These are phyloP conservation scores for Lordiphosa mommai DNA, from an alignment of 1,140 invertebrate genomes.

Conservation along the genomic window DNA sequence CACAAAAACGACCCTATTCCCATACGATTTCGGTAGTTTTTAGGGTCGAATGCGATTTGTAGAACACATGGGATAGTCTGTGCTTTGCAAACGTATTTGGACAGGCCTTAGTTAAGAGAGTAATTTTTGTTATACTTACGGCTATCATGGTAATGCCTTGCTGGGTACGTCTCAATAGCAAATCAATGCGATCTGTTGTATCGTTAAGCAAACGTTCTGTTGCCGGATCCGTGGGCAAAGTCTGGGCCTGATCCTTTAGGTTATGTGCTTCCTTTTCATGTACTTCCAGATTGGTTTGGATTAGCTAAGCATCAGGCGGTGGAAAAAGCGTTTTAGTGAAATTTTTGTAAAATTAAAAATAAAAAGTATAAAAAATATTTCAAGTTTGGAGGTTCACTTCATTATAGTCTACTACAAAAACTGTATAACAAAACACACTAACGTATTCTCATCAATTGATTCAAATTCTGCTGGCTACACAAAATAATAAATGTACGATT, in stretches of 20 bases:
- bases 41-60: too few relatives aligned
- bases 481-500: slow-evolving; percentile 50
- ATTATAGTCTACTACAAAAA: slow-evolving; percentile 26
- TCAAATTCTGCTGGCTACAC: slow-evolving; percentile 20
- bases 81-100: too few relatives aligned
- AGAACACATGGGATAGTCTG: too few relatives aligned
- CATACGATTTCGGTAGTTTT: too few relatives aligned
- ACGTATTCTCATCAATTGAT: slow-evolving; percentile 18
- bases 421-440: slow-evolving; percentile 24
- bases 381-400: slow-evolving; percentile 2
- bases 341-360: not conserved
- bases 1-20: too few relatives aligned
- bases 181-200: slow-evolving; percentile 67
- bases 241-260: slow-evolving; percentile 52
- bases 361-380: slow-evolving; percentile 13
- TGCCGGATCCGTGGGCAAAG: slow-evolving; percentile 61
- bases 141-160: slow-evolving; percentile 78
- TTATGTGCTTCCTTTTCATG: slow-evolving; percentile 63
- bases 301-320: slow-evolving; percentile 52
- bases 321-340: not conserved
- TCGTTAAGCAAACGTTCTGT: slow-evolving; percentile 72
- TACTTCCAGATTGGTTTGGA: slow-evolving; percentile 75
- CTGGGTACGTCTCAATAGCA: slow-evolving; percentile 67
- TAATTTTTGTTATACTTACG: slow-evolving; percentile 35
- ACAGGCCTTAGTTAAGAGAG: too few relatives aligned